phyloP scores from a whole-genome alignment of 2,797 vertebrate genomes.

The Amblyopsis hoosieri region DNA sequence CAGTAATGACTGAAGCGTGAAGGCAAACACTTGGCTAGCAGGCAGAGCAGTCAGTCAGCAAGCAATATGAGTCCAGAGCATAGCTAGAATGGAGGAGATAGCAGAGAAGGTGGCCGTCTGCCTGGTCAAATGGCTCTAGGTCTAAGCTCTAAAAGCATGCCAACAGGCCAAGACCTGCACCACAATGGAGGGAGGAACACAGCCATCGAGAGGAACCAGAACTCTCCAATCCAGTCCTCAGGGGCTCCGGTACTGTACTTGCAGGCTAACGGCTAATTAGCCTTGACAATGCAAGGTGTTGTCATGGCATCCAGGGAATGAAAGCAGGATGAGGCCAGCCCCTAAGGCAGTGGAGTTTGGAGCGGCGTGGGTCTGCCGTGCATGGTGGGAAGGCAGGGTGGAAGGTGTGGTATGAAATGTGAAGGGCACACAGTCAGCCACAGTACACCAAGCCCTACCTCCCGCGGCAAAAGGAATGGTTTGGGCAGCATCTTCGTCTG shows the following conservation, averaged over 20 bases:
- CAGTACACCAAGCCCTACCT: conserved; percentile 67
- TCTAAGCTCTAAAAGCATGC: conserved; percentile 23
- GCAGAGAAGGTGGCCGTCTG: neutral
- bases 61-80: neutral
- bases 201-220: conserved; percentile 5
- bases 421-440: conserved; percentile 15
- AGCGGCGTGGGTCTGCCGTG: neutral
- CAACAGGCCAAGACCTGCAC: conserved; percentile 1
- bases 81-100: conserved; percentile 15
- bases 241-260: conserved; percentile 34
- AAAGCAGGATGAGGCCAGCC: conserved; percentile 30
- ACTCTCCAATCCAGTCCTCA: conserved; percentile 61
- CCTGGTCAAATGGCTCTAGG: conserved; percentile 5
- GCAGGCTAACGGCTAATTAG: neutral
- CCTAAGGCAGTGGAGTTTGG: conserved; percentile 53
- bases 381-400: neutral
- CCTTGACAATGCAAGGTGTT: conserved; percentile 8
- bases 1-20: conserved; percentile 10
- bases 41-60: conserved; percentile 1
- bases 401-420: conserved; percentile 27
- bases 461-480: conserved; percentile 39
- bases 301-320: neutral
- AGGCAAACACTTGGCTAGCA: conserved; percentile 18
- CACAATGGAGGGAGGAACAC: neutral
- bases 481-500: conserved; percentile 34